Base-by-base conservation (phyloP, 2,797 vertebrate species). In the Aulostomus chinensis region DNA sequence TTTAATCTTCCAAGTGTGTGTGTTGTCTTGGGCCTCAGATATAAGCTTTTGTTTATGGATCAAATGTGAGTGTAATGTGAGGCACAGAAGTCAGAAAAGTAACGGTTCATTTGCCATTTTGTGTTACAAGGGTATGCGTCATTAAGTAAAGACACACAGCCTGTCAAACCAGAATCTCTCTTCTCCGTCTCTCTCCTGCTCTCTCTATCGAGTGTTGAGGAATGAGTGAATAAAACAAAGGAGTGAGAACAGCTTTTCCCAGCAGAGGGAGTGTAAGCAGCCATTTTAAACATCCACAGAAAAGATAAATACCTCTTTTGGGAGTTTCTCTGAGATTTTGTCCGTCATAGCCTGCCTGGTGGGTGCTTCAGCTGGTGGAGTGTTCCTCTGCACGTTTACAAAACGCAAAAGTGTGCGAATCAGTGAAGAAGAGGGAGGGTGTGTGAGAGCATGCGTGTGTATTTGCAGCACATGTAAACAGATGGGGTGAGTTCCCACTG, bases 101-200 rank as follows among this genome's bases (percentile, higher is more conserved):
- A 65, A 62, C 20, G 48, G 57, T 67, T 86, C 65, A 64, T 83
- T 84, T 80, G 51, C 25, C 29, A 36, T 66, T 58, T 60, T 55
- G 59, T 70, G 74, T 76, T 66, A 61, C 42, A 37, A 41, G 12
- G 18, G 46, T 57, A 60, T 51, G 80, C 51, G 9, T 73, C 72
- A 69, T 81, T 77, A 83, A 65, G 61, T 71, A 60, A 82, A 85
- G 73, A 80, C 63, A 75, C 14, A 29, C 60, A 73, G 67, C 65
- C 53, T 35, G 76, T 80, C 69, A 70, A 64, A 77, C 60, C 65
- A 68, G 72, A 82, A 83, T 76, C 71, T 58, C 72, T 73, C 35
- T 22, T 37, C 72, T 66, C 54, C 43, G 67, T 84, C 28, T 9
- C 25, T 28, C 31, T 29, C 14, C 15, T 8, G 32, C 12, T 14